phyloP scores from a whole-genome alignment of 2,113 vertebrate species.

The Cynocephalus volans region DNA sequence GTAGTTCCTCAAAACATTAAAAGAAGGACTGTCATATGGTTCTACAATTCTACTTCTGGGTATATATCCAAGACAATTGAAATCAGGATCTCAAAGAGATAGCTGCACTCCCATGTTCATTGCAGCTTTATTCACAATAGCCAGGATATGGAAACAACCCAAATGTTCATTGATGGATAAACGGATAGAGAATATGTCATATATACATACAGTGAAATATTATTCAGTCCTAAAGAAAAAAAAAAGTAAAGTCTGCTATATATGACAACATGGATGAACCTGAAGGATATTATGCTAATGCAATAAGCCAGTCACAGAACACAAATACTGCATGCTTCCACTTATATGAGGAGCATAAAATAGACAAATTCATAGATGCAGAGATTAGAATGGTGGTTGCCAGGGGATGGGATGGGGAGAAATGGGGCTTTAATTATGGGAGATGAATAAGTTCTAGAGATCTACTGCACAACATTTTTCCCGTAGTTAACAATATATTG shows the following conservation, averaged over 20 bases:
- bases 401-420: rapidly evolving
- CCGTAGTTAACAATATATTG: not conserved
- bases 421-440: not conserved
- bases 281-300: not conserved
- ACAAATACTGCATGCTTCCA: not conserved
- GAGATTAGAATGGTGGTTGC: not conserved
- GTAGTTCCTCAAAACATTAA: not conserved
- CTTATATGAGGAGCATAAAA: not conserved
- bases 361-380: not conserved
- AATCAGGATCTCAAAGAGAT: not conserved
- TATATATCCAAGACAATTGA: not conserved
- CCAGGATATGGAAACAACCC: not conserved
- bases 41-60: not conserved
- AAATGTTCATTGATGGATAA: not conserved
- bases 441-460: not conserved
- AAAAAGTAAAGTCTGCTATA: not conserved
- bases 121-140: not conserved
- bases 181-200: not conserved
- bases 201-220: not conserved
- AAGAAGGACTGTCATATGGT: not conserved
- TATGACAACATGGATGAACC: not conserved
- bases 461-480: not conserved
- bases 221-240: not conserved
- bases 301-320: not conserved
- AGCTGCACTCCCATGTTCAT: not conserved